Percentiles rank a stretch among this genome's conserved stretches.
phyloP scores from a whole-genome alignment of 1,140 invertebrate genomes.

The Heliconius hermathena region DNA sequence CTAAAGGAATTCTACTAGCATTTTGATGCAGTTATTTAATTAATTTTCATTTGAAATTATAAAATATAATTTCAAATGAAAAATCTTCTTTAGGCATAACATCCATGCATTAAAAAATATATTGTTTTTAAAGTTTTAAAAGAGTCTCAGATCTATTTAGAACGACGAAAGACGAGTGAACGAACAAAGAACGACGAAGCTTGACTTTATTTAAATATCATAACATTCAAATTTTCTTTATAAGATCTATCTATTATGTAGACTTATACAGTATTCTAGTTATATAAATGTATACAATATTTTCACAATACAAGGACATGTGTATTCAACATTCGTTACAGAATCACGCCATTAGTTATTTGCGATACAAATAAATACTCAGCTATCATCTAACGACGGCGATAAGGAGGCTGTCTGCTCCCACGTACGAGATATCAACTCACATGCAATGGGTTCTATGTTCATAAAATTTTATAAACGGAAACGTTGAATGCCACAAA shows the following conservation, averaged over 20 bases:
- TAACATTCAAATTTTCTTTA: background rate
- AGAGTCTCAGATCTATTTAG: too few relatives aligned
- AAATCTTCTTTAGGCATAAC: too few relatives aligned
- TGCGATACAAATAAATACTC: background rate
- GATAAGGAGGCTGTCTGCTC: background rate
- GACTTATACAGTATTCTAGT: too few relatives aligned
- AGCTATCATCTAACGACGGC: background rate
- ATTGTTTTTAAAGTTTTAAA: too few relatives aligned
- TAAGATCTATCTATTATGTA: too few relatives aligned
- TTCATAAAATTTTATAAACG: background rate
- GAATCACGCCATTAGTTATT: background rate
- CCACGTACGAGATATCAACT: constrained; percentile 1
- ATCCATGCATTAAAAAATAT: too few relatives aligned
- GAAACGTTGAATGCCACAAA: background rate
- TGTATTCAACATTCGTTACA: background rate
- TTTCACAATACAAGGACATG: background rate
- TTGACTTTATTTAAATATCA: too few relatives aligned
- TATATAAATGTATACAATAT: background rate
- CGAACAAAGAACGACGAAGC: too few relatives aligned
- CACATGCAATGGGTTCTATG: background rate
- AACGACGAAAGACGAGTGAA: too few relatives aligned
- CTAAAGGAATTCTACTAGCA: too few relatives aligned
- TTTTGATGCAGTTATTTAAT: background rate
- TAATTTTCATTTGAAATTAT: background rate
- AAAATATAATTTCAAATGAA: too few relatives aligned